A percentile compares a stretch with the other conserved stretches of the same genome.
These are phyloP conservation scores for Hapalemur alaotrensis DNA, from an alignment of 2,797 vertebrate genomes.

Conservation along the genomic window DNA sequence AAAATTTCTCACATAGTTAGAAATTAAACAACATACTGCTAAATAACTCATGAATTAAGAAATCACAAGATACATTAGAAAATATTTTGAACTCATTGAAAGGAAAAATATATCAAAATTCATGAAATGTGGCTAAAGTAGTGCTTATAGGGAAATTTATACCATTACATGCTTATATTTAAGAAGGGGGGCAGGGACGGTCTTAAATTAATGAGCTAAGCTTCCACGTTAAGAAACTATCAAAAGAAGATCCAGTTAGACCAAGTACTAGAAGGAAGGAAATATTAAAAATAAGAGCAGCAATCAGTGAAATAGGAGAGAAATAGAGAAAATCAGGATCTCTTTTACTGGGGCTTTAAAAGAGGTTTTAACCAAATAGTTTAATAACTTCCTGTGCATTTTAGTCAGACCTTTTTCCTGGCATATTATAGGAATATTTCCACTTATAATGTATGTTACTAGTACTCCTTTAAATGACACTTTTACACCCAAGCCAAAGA, in stretches of 20 bases:
- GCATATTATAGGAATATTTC: background rate
- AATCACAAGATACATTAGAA: background rate
- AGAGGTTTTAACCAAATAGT: background rate
- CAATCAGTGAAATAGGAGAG: background rate
- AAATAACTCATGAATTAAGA: background rate
- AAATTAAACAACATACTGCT: background rate
- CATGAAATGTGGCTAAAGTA: background rate
- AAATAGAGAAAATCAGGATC: background rate
- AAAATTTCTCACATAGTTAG: background rate
- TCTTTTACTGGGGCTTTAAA: slow-evolving; percentile 12
- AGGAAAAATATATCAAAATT: background rate
- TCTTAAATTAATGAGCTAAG: background rate
- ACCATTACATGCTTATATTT: background rate
- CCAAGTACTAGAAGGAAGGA: background rate
- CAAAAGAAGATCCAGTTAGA: slow-evolving; percentile 6
- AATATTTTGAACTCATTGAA: background rate
- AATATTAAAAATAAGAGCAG: background rate
- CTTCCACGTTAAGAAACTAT: background rate
- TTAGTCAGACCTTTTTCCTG: slow-evolving; percentile 32
- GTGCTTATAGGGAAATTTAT: background rate
- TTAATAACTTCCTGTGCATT: background rate
- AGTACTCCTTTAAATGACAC: background rate
- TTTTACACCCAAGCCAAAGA: slow-evolving; percentile 15
- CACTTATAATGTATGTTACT: background rate
- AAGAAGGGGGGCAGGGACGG: background rate